Evolutionary conservation across 64 coral and sea anemone genomes (phyloP), one percentile per base, ranked within the genome.

Genomic region (Exaiptasia diaphana): DNA sequence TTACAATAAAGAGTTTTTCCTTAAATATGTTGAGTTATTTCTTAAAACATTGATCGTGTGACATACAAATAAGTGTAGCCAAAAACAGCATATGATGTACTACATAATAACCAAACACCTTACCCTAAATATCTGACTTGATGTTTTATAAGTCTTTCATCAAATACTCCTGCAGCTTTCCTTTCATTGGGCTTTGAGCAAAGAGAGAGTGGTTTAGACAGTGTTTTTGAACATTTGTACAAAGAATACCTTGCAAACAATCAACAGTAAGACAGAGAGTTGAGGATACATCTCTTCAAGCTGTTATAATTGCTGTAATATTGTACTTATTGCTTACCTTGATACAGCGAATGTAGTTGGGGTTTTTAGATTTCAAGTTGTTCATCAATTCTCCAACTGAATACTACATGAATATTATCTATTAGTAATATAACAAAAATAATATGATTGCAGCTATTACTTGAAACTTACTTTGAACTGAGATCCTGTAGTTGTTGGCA

Each of bases 101-200:
- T n/a, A n/a, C n/a, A n/a, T n/a, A n/a, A 15, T 21, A n/a, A 38
- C 1, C 12, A 8, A 33, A 29, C 3, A 38, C 53, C 95, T 76
- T 64, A 99, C 95, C 95, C 95, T 0, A 99, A 85, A 82, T 99
- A 99, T 84, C 95, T 72, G 31, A 88, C 85, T 64, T 99, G 95
- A 69, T 99, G 95, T 64, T 88, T 84, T 39, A 99, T 87, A 15
- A 88, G 76, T 67, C 81, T 77, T 73, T 99, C 95, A 49, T 99
- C 95, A 72, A 99, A 99, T 10, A 99, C 44, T 13, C 90, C 85
- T 22, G 89, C 95, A 27, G 58, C 80, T 76, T 99, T 99, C 67
- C 68, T 80, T 67, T 99, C 95, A 64, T 99, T 99, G 30, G 95
- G 95, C 95, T 99, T 54, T 1, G 59, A 77, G 40, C 22, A 62